phyloP scores from a whole-genome alignment of 2,113 vertebrate species.

The Oncorhynchus keta region DNA sequence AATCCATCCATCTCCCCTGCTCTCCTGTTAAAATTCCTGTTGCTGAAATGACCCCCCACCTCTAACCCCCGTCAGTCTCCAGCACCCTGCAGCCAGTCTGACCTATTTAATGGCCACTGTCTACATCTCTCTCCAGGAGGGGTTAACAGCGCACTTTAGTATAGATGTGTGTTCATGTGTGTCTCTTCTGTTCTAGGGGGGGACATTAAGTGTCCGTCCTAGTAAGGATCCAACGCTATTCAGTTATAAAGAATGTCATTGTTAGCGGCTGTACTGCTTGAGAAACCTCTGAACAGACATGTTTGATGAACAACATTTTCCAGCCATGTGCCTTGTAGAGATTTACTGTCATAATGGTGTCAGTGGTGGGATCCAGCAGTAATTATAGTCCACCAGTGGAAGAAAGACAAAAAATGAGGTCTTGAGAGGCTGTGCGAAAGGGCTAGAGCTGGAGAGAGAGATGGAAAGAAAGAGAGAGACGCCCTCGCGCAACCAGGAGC shows the following conservation, averaged over 20 bases:
- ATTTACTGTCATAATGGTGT: constrained; percentile 28
- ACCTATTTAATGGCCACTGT: constrained; percentile 10
- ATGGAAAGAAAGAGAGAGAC: not conserved
- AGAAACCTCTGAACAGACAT: not conserved
- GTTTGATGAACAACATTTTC: constrained; percentile 22
- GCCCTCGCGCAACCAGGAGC: not conserved
- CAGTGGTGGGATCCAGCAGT: constrained; percentile 36
- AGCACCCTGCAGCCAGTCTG: not conserved
- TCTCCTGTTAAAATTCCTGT: not conserved
- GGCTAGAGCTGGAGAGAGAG: not conserved
- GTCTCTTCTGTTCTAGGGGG: not conserved
- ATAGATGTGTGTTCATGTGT: constrained; percentile 12
- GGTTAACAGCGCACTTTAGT: not conserved
- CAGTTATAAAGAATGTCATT: not conserved
- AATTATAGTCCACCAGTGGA: constrained; percentile 33
- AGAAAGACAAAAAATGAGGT: not conserved
- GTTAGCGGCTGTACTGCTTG: not conserved
- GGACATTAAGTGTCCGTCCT: too few relatives aligned
- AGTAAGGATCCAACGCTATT: not conserved
- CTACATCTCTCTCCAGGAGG: constrained; percentile 7
- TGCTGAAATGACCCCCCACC: not conserved
- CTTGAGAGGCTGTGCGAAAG: too few relatives aligned
- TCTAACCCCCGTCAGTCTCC: not conserved
- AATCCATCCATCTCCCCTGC: not conserved
- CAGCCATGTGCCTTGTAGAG: constrained; percentile 11